Evolutionary conservation across 2,888 invertebrate species (phyloP), one percentile per base, ranked within the genome.

Genomic region (Hecatera dysodea): DNA sequence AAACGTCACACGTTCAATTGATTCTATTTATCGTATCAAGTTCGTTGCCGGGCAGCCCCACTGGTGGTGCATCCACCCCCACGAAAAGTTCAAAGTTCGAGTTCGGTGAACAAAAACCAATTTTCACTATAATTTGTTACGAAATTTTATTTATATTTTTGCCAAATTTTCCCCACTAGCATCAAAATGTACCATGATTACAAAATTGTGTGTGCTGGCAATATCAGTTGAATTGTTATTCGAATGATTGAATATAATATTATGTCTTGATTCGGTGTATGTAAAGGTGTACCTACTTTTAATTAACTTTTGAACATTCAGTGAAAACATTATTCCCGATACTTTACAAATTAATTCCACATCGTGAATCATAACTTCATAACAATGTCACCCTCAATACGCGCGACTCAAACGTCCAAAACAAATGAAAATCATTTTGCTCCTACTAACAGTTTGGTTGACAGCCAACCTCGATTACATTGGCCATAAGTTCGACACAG

Each of bases 391-490:
- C 53, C 46, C 46, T 69, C 55, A 50, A 56, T 75, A 59, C n/a
- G 12, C 36, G 19, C 22, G 56, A 69, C 12, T 44, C 44, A 72
- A 63, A 42, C 36, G 48, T 55, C 12, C 39, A 56, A 61, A 80
- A 74, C 59, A 80, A 80, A 80, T 68, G 68, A 64, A 48, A 67
- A 67, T 67, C 56, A 56, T 67, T 64, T 68, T 64, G 42, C 17
- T 65, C 9, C 50, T 52, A 48, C 36, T 62, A 59, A 76, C 72
- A 59, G 67, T 66, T 81, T 81, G 83, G 78, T 83, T 63, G 61
- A 59, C 61, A 65, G 78, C 83, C 81, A 81, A 76, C 59, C 59
- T 62, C 46, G 36, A 36, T 24, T 39, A 48, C 55, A 64, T 50
- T 57, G 61, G 56, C 61, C 27, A 53, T 72, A 72, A 81, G 64